Evolutionary conservation across 1,140 invertebrate genomes (phyloP).

Genomic region (Daktulosphaira vitifoliae): DNA sequence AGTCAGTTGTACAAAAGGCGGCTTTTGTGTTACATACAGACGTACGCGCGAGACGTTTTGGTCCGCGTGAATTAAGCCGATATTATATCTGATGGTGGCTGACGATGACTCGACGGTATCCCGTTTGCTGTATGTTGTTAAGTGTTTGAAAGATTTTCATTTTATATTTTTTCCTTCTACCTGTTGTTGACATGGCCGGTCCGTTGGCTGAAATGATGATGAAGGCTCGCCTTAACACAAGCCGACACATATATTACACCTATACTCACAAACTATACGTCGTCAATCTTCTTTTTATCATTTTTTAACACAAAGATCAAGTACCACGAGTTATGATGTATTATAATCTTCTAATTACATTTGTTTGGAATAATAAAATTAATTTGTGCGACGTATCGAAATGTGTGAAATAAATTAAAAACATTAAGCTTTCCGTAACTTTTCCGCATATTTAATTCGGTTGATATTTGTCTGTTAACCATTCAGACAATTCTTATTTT

Average conservation of each 20-base stretch:
- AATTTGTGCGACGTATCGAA: no score
- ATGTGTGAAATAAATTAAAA: no score
- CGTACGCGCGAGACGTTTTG: constrained; percentile 12
- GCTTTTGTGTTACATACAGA: background rate
- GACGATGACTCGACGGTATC: constrained; percentile 24
- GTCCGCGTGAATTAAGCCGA: constrained; percentile 29
- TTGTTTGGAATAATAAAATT: no score
- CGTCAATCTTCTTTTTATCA: no score
- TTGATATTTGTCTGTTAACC: no score
- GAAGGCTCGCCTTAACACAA: constrained; percentile 30
- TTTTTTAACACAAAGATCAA: no score
- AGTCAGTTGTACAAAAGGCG: constrained; percentile 23
- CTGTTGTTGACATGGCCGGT: constrained; percentile 32
- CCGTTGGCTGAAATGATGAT: constrained; percentile 26
- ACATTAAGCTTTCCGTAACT: no score
- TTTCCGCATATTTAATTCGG: no score
- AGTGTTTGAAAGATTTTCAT: constrained; percentile 32
- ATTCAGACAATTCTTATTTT: no score
- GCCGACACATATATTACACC: constrained; percentile 32
- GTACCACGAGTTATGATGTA: no score
- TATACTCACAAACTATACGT: background rate
- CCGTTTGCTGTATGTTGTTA: constrained; percentile 27
- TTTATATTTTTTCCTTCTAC: constrained; percentile 31
- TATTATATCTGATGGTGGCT: constrained; percentile 33
- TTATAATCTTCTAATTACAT: no score